Conservation (phyloP, 2,113 vertebrate species). For the Rafetus swinhoei region DNA sequence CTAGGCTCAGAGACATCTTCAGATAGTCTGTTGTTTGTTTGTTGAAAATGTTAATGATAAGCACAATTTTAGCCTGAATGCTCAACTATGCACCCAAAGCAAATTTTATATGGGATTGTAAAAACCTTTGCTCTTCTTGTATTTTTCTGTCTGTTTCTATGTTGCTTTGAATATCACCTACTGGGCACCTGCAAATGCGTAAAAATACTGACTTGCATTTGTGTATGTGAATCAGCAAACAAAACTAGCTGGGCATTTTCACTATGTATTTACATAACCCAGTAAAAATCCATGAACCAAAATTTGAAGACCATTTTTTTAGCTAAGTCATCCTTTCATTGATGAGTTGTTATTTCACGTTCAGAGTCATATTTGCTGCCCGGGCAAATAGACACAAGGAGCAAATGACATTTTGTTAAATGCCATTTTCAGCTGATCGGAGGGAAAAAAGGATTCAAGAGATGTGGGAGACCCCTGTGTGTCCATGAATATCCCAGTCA, state of each 20-base stretch:
- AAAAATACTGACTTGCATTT: neutral
- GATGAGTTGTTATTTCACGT: rapidly evolving
- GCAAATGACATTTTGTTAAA: neutral
- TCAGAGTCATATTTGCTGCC: rapidly evolving
- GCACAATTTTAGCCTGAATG: neutral
- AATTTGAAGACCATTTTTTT: too few species aligned
- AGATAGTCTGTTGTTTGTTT: neutral
- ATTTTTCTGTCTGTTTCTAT: neutral
- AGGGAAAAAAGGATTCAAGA: neutral
- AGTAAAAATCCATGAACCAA: rapidly evolving
- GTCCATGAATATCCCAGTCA: rapidly evolving
- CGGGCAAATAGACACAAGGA: neutral
- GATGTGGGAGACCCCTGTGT: rapidly evolving
- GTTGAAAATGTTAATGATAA: neutral
- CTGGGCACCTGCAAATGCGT: neutral
- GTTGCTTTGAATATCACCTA: neutral
- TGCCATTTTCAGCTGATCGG: rapidly evolving
- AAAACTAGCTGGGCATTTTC: neutral
- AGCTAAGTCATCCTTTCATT: rapidly evolving
- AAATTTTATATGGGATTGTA: neutral
- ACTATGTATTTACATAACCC: rapidly evolving
- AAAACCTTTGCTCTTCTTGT: neutral
- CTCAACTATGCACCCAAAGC: neutral
- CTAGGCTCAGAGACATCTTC: neutral
- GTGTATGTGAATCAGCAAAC: rapidly evolving